Base-by-base conservation (phyloP, 2,797 vertebrate species). In the Vespertilio murinus region DNA sequence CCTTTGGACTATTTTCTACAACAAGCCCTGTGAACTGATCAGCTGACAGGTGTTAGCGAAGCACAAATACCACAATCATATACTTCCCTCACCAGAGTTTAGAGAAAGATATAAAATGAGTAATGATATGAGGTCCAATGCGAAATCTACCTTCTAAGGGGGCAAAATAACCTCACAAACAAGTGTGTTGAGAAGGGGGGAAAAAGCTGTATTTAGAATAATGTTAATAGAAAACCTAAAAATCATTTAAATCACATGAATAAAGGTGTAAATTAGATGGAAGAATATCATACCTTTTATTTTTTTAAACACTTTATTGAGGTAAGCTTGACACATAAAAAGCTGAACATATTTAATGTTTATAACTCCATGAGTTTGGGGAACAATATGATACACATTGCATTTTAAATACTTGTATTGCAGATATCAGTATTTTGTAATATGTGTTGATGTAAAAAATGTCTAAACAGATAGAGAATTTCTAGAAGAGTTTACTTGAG, bases 201-300 rank as follows among this genome's bases (percentile, higher is more conserved):
- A 23, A 10, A 33, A 9, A 78, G 22, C 20, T 33, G 86, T 42
- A 47, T 86, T 59, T 35, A 89, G 49, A 74, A 86, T 42, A 86
- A 86, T 40, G 16, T 84, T 45, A 40, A 78, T 35, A 85, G 80
- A 90, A 96, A 77, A 52, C 14, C 56, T 91, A 94, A 84, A 93
- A 52, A 64, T 77, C 40, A 6, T 83, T 91, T 71, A 85, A 73
- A 64, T 77, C 40, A 84, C 12, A 67, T 70, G 54, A 92, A 69
- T 12, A 49, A 88, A 54, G n/a, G 92, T 79, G 23, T 64, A 69
- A 84, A 90, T 42, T 77, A 77, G 47, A 33, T 18, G 30, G 52
- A 22, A 73, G 28, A 71, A 52, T 70, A 35, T 6, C 22, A 54
- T 18, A 28, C 2, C 42, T n/a, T 78, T 71, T 93, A 52, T 54